These are phyloP conservation scores for Strix aluco DNA, from an alignment of 2,113 vertebrate species.

Conservation along the genomic window DNA sequence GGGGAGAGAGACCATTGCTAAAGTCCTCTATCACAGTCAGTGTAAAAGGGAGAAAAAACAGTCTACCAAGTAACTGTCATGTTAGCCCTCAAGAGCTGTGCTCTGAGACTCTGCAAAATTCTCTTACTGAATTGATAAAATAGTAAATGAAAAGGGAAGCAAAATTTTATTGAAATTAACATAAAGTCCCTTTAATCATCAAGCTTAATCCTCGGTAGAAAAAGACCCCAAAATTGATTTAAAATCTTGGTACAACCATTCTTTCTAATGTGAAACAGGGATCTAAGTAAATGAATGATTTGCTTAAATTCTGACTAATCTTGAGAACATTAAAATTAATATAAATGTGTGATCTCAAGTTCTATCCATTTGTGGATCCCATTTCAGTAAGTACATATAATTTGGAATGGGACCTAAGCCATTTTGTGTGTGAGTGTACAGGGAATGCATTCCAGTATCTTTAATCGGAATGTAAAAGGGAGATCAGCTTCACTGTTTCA, in stretches of 20 bases:
- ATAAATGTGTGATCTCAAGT: conserved; percentile 69
- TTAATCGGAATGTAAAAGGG: background rate
- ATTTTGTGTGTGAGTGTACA: background rate
- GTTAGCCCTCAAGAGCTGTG: background rate
- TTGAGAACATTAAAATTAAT: conserved; percentile 75
- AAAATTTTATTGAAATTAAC: conserved; percentile 69
- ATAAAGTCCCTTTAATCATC: conserved; percentile 64
- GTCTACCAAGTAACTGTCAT: background rate
- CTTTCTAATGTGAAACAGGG: conserved; percentile 69
- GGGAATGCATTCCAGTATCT: background rate
- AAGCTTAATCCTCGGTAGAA: conserved; percentile 60
- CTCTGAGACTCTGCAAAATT: background rate
- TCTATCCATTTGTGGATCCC: conserved; percentile 61
- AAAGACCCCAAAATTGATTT: conserved; percentile 60
- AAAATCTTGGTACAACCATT: conserved; percentile 58
- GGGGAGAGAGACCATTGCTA: conserved; percentile 13
- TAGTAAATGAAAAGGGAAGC: conserved; percentile 47
- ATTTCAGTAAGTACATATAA: conserved; percentile 26
- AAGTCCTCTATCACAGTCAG: conserved; percentile 19
- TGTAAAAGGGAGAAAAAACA: background rate
- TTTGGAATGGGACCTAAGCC: conserved; percentile 18
- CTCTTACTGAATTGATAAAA: conserved; percentile 59
- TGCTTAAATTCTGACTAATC: conserved; percentile 75
- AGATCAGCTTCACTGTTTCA: background rate
- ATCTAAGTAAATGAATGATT: conserved; percentile 73